A percentile compares a stretch with the other conserved stretches of the same genome.
Evolutionary conservation across 2,797 vertebrate genomes (phyloP).

Genomic region (Poecilia wingei): DNA sequence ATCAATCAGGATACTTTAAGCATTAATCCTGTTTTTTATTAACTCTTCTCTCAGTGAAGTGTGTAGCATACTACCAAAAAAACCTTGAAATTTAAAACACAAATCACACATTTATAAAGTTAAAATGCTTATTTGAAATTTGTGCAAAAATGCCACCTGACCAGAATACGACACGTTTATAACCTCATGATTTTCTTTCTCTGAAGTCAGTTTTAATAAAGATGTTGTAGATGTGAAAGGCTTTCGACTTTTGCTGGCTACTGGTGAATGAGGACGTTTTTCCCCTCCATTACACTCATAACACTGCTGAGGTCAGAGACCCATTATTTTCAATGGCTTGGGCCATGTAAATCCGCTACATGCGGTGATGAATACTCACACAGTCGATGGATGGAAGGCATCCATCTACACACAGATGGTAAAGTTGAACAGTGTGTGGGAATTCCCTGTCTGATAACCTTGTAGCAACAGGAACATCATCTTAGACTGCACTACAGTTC

Average conservation of each 20-base stretch:
- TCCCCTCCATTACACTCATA: slow-evolving; percentile 5
- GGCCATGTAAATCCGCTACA: slow-evolving; percentile 4
- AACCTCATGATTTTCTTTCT: neutral
- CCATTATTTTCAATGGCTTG: neutral
- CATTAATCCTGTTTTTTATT: neutral
- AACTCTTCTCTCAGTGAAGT: neutral
- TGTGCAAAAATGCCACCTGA: neutral
- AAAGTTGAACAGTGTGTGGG: neutral
- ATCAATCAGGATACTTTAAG: neutral
- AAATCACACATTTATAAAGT: neutral
- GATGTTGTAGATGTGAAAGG: neutral
- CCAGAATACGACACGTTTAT: neutral
- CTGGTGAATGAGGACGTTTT: neutral
- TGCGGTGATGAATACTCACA: neutral
- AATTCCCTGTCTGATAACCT: neutral
- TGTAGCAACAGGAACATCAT: neutral
- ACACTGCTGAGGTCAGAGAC: neutral
- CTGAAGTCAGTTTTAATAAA: neutral
- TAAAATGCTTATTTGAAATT: neutral
- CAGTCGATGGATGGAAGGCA: neutral
- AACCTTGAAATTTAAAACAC: neutral
- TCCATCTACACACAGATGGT: slow-evolving; percentile 1
- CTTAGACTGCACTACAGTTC: neutral
- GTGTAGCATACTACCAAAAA: neutral
- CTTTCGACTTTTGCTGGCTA: neutral